A percentile compares a stretch with the other conserved stretches of the same genome.
Evolutionary conservation across 2,113 vertebrate genomes (phyloP).

Genomic region (Pomatostomus ruficeps): DNA sequence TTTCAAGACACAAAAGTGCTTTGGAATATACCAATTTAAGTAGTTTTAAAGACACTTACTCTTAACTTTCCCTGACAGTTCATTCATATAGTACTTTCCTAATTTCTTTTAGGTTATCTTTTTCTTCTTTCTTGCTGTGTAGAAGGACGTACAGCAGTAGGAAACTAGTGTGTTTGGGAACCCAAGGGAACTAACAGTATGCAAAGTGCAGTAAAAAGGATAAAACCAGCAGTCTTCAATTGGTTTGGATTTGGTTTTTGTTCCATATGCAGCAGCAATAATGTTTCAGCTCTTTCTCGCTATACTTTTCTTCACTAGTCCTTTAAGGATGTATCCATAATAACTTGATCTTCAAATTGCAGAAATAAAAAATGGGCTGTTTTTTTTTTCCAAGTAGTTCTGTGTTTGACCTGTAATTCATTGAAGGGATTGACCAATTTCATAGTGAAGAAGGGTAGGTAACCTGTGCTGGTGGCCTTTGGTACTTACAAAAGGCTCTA

Average conservation of each 20-base stretch:
- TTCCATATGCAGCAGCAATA: background rate
- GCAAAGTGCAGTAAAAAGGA: background rate
- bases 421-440: background rate
- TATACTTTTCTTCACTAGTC: background rate
- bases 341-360: background rate
- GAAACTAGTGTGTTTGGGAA: background rate
- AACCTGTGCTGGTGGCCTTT: background rate
- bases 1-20: background rate
- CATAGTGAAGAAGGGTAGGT: background rate
- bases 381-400: background rate
- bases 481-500: background rate
- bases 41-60: background rate
- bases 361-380: background rate
- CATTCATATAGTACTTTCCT: background rate
- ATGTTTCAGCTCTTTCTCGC: background rate
- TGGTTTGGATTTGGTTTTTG: background rate
- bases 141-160: background rate
- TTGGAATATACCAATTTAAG: background rate
- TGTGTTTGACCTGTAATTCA: background rate
- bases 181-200: background rate
- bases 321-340: background rate
- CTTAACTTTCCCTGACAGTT: background rate
- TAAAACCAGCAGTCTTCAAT: background rate
- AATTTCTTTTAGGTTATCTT: background rate
- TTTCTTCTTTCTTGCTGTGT: background rate